Conservation (phyloP, 1,140 invertebrate genomes). For the Drosophila cardini region DNA sequence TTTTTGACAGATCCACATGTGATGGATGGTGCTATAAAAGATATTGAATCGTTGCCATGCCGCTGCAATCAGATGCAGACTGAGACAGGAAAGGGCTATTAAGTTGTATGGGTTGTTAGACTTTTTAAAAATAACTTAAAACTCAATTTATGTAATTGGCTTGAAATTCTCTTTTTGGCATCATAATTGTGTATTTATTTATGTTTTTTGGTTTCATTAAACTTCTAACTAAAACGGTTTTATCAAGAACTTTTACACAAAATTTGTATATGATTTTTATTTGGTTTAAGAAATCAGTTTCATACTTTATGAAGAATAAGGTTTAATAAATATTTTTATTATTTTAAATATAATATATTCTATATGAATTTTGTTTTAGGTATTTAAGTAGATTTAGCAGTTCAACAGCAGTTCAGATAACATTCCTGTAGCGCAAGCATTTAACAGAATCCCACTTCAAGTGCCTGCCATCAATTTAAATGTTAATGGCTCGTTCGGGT, state of each 20-base stretch:
- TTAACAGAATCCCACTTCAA: conserved; percentile 42
- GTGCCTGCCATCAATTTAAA: conserved; percentile 67
- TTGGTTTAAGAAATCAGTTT: too few species aligned
- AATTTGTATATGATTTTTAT: too few species aligned
- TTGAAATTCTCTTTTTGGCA: too few species aligned
- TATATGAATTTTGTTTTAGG: not conserved
- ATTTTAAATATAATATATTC: not conserved
- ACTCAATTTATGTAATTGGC: not conserved
- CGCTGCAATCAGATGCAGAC: conserved; percentile 10
- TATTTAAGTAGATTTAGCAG: conserved; percentile 7
- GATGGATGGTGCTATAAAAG: conserved; percentile 19
- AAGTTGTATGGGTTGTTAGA: conserved; percentile 5
- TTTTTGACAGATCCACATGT: conserved; percentile 19
- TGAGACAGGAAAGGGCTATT: conserved; percentile 25
- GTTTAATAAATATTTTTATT: not conserved
- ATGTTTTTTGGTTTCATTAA: too few species aligned
- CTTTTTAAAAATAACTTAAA: not conserved
- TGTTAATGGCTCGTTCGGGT: conserved; percentile 64
- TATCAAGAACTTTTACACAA: too few species aligned
- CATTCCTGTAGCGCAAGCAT: conserved; percentile 36
- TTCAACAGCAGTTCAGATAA: conserved; percentile 18
- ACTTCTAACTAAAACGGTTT: too few species aligned
- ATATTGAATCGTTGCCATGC: conserved; percentile 28
- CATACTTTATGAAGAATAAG: not conserved
- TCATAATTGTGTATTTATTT: too few species aligned